These are phyloP conservation scores for Micrasema longulum DNA, from an alignment of 1,140 invertebrate species.

Conservation along the genomic window DNA sequence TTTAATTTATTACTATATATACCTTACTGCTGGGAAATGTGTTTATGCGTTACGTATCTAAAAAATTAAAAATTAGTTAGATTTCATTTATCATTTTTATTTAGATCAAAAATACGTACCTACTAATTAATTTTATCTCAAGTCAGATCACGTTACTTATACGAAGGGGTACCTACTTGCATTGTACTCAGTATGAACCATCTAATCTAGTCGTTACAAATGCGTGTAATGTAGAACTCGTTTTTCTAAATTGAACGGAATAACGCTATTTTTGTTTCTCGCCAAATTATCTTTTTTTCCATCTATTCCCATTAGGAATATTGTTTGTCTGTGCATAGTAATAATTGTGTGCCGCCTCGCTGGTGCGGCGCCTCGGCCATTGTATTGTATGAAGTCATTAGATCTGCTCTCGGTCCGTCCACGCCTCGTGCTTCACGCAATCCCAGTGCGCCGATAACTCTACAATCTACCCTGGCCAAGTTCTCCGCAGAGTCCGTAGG, in stretches of 20 bases:
- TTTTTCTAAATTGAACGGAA: conserved; percentile 7
- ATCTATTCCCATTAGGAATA: conserved; percentile 32
- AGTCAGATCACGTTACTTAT: too few relatives aligned
- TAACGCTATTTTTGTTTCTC: conserved; percentile 29
- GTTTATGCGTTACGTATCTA: too few relatives aligned
- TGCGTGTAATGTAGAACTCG: conserved; percentile 13
- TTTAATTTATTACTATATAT: too few relatives aligned
- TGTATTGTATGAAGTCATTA: conserved; percentile 29
- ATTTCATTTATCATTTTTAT: too few relatives aligned
- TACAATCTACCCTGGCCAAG: too few relatives aligned
- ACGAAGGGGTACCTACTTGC: not conserved
- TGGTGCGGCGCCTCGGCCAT: conserved; percentile 24
- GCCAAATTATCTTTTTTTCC: conserved; percentile 8
- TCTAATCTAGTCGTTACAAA: too few relatives aligned
- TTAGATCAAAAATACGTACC: too few relatives aligned
- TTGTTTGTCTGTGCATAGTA: conserved; percentile 29
- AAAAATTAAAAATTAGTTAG: too few relatives aligned
- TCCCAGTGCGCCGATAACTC: too few relatives aligned
- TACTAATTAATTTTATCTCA: too few relatives aligned
- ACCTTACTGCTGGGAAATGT: too few relatives aligned
- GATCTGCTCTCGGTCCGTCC: conserved; percentile 19
- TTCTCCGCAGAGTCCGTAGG: not conserved
- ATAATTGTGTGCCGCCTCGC: conserved; percentile 16
- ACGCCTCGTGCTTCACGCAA: not conserved
- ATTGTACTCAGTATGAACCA: too few relatives aligned